Evolutionary conservation across 2,888 invertebrate genomes (phyloP), one percentile per base, ranked within the genome.

Genomic region (Brachyptera risi): DNA sequence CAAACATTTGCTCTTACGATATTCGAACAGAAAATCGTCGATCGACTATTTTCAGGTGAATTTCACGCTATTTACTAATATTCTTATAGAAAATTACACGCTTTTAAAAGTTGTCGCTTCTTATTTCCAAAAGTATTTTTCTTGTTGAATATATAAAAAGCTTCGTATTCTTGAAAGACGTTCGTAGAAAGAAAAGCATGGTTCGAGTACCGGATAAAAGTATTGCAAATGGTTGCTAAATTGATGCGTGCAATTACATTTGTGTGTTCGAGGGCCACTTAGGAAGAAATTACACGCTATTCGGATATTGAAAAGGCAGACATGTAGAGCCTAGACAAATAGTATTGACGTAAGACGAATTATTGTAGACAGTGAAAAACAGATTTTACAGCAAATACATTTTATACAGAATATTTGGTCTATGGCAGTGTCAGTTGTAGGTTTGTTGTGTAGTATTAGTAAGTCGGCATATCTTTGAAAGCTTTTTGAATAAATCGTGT

Each of bases 211-310:
- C n/a, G 35, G 11, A 19, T 47, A 19, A 37, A 35, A 3, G 44
- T 35, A 15, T 21, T 21, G 17, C 54, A 37, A 21, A 54, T 54
- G 54, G 35, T 37, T 54, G 54, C 54, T n/a, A 54, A 54, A 54
- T 54, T 38, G 54, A 54, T 54, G 54, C 54, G 54, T 54, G 54
- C 54, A 37, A 54, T 54, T 54, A 37, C 54, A 37, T 37, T 54
- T 31, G 31, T 31, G 9, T 17, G 19, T 17, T 37, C 19, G 37
- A 37, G 54, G 54, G 37, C 54, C 35, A 35, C 37, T 54, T 35
- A 37, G 37, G 3, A 3, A 11, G 35, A 11, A 11, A 54, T 54
- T 54, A 54, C 54, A 54, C 54, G 54, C 35, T 54, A 11, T 31
- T 17, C 31, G 27, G 50, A 15, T 26, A 51, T 27, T 51, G 27